phyloP scores from a whole-genome alignment of 2,797 vertebrate genomes.

The Coluber constrictor region DNA sequence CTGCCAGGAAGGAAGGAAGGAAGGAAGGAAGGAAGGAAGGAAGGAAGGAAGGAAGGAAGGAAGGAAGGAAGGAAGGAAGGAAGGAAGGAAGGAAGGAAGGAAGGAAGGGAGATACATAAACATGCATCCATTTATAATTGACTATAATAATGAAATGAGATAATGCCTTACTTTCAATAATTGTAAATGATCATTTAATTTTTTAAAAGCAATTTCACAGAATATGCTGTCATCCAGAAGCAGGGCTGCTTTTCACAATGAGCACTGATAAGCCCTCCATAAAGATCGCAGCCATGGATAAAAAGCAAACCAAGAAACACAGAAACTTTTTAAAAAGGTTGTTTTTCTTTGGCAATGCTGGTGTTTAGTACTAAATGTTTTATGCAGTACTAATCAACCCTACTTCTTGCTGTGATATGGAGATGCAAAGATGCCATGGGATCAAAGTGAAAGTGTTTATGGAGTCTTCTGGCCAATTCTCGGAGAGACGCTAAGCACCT shows the following conservation, averaged over 20 bases:
- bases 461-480: conserved; percentile 35
- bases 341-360: conserved; percentile 36
- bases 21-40: not conserved
- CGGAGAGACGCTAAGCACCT: conserved; percentile 1
- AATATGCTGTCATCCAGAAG: not conserved
- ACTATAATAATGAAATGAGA: not conserved
- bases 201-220: not conserved
- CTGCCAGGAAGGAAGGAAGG: not conserved
- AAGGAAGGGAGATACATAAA: not conserved
- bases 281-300: not conserved
- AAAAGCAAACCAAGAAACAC: not conserved
- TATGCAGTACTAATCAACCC: conserved; percentile 43
- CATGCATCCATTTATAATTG: not conserved
- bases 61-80: not conserved
- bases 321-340: not conserved
- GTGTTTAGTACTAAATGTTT: conserved; percentile 35
- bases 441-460: conserved; percentile 49
- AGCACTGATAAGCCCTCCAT: not conserved
- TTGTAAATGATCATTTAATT: not conserved
- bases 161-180: not conserved
- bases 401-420: conserved; percentile 41
- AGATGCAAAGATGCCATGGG: conserved; percentile 35
- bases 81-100: not conserved
- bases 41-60: not conserved
- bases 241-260: not conserved